phyloP scores from a whole-genome alignment of 2,113 vertebrate species.

The Phyllopteryx taeniolatus region DNA sequence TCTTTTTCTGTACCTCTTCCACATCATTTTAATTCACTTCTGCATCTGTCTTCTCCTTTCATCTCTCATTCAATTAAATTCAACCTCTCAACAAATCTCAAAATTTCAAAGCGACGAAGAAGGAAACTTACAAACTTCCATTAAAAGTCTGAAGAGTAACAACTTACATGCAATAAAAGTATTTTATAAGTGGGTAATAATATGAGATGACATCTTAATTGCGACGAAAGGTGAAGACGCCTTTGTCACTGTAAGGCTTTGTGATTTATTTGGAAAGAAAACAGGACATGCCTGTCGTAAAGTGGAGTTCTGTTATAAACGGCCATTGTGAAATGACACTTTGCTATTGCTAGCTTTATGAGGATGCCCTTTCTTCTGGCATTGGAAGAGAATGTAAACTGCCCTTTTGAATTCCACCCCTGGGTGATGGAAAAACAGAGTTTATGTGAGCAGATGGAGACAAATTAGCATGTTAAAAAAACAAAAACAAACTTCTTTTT shows the following conservation, averaged over 20 bases:
- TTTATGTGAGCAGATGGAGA: conserved; percentile 14
- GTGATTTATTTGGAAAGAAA: conserved; percentile 53
- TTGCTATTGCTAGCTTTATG: conserved; percentile 57
- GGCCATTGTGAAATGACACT: conserved; percentile 48
- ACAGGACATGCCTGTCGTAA: conserved; percentile 46
- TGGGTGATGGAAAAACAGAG: conserved; percentile 8
- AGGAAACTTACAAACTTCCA: not conserved
- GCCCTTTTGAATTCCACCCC: conserved; percentile 25
- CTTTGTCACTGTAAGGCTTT: conserved; percentile 49
- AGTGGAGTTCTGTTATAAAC: conserved; percentile 41
- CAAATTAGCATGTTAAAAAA: conserved; percentile 9
- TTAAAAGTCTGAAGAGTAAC: conserved; percentile 3
- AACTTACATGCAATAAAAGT: not conserved
- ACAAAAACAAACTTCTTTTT: conserved; percentile 3
- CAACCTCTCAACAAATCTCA: conserved; percentile 8
- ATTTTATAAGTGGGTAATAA: not conserved
- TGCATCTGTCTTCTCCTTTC: conserved; percentile 21
- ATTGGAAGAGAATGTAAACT: conserved; percentile 41
- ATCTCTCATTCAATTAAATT: conserved; percentile 22
- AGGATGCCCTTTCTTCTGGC: conserved; percentile 54
- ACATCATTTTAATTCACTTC: not conserved
- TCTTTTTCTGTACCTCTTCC: not conserved
- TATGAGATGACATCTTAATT: conserved; percentile 23
- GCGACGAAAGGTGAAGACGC: conserved; percentile 39
- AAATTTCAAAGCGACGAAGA: conserved; percentile 21